Base-by-base conservation (phyloP, 2,113 vertebrate species). In the Scomber colias region DNA sequence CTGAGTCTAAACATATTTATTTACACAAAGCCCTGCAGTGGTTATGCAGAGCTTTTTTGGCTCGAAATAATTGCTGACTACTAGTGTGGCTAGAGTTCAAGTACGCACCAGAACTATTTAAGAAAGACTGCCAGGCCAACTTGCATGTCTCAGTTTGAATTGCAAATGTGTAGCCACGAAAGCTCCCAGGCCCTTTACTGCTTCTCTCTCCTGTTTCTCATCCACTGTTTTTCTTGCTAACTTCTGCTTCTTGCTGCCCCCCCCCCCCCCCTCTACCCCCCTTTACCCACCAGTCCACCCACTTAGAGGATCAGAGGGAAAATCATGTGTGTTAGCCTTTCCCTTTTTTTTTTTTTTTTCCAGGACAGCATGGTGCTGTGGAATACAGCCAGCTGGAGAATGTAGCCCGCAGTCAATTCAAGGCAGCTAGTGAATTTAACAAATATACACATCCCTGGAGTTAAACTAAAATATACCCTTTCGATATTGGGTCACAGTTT, bases 261-360 rank as follows among this genome's bases (percentile, higher is more conserved):
- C 66, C 81, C 78, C 77, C 66, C 81, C 76, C 73, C 79, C 81
- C 70, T 83, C 72, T 66, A 83, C 79, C 78, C 73, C 79, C 81
- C 70, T 84, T 72, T 63, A 82, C 79, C 75, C 82, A 75, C 81
- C 50, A 31, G 78, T 89, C 89, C 82, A 83, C 87, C 89, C 82
- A 91, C 89, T 89, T 75, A 74, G 79, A 90, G 88, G 87, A 93
- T 93, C 88, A 90, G 83, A 92, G 84, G 55, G 86, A 86, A 87
- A 89, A 90, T 85, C 88, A 86, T 86, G 89, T 84, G 90, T 90
- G 90, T 87, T 88, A 70, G 77, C 75, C 80, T 84, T 85, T 78
- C 64, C 45, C 56, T 68, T 50, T 53, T 53, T 51, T 48, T 53
- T 55, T 53, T 56, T 57, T 49, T 62, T 74, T 64, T 76, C 61